A percentile compares a stretch with the other conserved stretches of the same genome.
Evolutionary conservation across 2,113 vertebrate species (phyloP).

Genomic region (Chaetodon auriga): DNA sequence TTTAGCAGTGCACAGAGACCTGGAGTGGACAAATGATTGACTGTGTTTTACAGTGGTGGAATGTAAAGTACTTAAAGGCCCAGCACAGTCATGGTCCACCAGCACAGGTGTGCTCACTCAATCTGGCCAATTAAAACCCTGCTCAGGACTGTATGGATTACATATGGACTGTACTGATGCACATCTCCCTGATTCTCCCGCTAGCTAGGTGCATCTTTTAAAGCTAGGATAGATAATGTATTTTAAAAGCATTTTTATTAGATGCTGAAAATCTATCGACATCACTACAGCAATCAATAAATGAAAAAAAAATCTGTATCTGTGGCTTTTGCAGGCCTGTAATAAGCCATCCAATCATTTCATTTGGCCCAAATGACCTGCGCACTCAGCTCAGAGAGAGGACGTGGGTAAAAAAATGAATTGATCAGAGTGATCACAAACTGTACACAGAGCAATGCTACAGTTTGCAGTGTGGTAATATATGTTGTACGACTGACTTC

Average conservation of each 20-base stretch:
- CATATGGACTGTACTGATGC: not conserved
- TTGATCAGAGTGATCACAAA: not conserved
- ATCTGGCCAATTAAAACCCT: conserved; percentile 31
- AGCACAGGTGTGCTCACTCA: conserved; percentile 42
- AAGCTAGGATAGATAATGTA: not conserved
- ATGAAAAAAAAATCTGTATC: no score
- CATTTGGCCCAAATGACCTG: not conserved
- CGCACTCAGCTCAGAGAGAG: not conserved
- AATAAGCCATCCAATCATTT: no score
- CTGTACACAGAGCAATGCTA: not conserved
- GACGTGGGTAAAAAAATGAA: not conserved
- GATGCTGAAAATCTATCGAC: no score
- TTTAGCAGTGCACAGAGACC: conserved; percentile 55
- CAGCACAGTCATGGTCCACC: conserved; percentile 20
- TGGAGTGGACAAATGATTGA: conserved; percentile 53
- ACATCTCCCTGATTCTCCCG: conserved; percentile 1
- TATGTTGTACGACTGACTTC: not conserved
- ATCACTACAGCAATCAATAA: no score
- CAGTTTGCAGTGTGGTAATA: not conserved
- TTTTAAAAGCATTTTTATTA: no score
- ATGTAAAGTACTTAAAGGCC: conserved; percentile 28
- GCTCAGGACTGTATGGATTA: not conserved
- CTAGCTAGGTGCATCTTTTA: conserved; percentile 11
- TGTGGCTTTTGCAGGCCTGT: no score
- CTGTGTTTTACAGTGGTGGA: conserved; percentile 51